Conservation (phyloP, 2,797 vertebrate species). For the Choloepus didactylus region DNA sequence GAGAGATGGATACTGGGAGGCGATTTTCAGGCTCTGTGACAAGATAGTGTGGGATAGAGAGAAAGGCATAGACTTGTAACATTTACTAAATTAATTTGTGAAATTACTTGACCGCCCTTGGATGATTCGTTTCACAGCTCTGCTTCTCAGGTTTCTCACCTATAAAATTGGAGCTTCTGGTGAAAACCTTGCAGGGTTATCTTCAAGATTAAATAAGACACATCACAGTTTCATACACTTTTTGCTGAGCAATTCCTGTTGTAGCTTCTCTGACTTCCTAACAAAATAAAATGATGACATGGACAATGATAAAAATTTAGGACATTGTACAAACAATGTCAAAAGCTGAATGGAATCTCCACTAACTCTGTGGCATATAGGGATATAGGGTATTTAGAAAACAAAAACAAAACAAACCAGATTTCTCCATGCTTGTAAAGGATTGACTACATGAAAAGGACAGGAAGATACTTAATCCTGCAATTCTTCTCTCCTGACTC, state of each 20-base stretch:
- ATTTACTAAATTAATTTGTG: background rate
- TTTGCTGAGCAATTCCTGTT: background rate
- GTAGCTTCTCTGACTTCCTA: background rate
- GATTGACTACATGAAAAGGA: background rate
- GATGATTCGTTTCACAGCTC: background rate
- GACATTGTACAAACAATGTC: background rate
- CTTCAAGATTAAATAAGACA: conserved; percentile 17
- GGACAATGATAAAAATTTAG: background rate
- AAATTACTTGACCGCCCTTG: background rate
- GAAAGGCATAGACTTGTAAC: background rate
- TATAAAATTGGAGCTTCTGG: background rate
- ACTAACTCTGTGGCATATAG: background rate
- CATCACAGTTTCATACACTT: background rate
- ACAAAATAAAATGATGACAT: background rate
- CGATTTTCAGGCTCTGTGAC: background rate
- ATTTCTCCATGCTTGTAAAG: background rate
- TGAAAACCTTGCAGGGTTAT: background rate
- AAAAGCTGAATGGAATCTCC: conserved; percentile 43
- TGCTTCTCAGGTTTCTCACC: background rate
- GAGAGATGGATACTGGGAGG: background rate
- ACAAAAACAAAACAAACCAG: background rate
- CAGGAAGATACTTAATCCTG: background rate
- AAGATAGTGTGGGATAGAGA: background rate
- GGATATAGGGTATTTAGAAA: background rate
- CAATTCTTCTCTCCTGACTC: background rate